Evolutionary conservation across 2,888 invertebrate genomes (phyloP).

Genomic region (Callinectes sapidus): DNA sequence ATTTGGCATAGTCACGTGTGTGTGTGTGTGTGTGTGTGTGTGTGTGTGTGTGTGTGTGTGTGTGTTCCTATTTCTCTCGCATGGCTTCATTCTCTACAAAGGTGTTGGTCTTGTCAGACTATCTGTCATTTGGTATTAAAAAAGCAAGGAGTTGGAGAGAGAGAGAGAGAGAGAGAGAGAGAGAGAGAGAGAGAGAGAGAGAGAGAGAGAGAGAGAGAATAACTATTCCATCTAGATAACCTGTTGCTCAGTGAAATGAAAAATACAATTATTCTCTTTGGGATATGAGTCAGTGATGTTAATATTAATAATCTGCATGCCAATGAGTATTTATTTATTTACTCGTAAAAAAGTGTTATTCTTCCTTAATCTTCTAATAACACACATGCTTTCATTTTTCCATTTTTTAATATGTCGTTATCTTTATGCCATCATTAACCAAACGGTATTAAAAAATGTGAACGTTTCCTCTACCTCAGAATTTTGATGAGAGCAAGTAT

Average conservation of each 20-base stretch:
- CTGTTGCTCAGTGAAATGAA: not conserved
- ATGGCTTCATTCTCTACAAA: not conserved
- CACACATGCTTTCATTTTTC: not conserved
- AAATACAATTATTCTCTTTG: not conserved
- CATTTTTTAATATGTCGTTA: not conserved
- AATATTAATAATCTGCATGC: not conserved
- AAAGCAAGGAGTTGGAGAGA: not conserved
- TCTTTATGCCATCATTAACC: not conserved
- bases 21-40: constrained; percentile 45
- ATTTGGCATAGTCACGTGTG: not conserved
- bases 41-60: constrained; percentile 5
- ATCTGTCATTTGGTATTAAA: not conserved
- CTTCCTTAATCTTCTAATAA: no score
- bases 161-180: not conserved
- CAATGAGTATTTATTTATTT: not conserved
- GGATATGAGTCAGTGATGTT: not conserved
- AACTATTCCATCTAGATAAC: not conserved
- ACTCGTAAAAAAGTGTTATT: no score
- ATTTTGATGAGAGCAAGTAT: not conserved
- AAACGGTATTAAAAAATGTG: not conserved
- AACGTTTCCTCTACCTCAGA: not conserved
- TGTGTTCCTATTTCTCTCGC: not conserved
- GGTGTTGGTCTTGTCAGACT: not conserved
- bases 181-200: not conserved
- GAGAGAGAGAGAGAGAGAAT: not conserved